Conservation (phyloP, 2,113 vertebrate species). For the Nestor notabilis region DNA sequence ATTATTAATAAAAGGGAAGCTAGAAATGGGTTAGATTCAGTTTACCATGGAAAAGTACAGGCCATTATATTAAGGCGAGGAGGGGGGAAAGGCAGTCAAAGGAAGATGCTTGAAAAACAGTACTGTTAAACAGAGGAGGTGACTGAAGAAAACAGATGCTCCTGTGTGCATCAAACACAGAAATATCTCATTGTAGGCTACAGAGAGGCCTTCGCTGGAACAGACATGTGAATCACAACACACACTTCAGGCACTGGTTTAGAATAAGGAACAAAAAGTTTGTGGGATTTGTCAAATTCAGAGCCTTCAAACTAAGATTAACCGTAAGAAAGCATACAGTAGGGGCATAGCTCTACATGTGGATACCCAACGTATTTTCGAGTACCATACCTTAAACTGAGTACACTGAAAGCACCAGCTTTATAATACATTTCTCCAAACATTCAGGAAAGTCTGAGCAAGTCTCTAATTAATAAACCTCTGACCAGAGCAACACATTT, state of each 20-base stretch:
- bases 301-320: not conserved
- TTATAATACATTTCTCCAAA: not conserved
- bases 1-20: not conserved
- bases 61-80: not conserved
- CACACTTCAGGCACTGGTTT: not conserved
- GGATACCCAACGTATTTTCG: not conserved
- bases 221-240: not conserved
- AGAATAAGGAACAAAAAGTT: not conserved
- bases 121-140: not conserved
- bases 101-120: not conserved
- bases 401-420: not conserved
- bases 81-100: not conserved
- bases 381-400: not conserved
- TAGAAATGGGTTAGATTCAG: not conserved
- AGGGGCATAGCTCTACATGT: not conserved
- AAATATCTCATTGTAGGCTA: not conserved
- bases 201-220: conserved; percentile 39
- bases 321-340: not conserved
- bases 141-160: not conserved
- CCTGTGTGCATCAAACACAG: not conserved
- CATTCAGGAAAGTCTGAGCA: not conserved
- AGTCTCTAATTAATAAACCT: not conserved
- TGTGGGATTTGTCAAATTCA: not conserved
- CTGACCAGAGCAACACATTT: not conserved
- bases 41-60: not conserved